Evolutionary conservation across 2,113 vertebrate species (phyloP), one percentile per base, ranked within the genome.

Genomic region (Lichenostomus cassidix): DNA sequence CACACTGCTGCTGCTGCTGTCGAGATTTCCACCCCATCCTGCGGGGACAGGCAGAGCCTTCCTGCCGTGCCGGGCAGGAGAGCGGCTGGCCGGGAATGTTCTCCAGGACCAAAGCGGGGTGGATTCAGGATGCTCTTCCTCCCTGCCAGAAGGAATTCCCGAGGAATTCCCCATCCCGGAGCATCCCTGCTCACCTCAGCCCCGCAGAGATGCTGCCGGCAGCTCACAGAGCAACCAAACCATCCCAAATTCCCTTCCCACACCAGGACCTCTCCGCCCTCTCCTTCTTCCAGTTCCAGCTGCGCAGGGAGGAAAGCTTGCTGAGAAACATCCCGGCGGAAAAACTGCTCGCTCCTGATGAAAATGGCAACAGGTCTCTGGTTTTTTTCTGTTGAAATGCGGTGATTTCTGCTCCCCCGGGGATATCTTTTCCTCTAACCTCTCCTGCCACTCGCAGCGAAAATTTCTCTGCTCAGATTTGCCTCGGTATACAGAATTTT

Each of bases 261-360:
- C 59, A 64, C 29, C 94, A 96, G 56, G 94, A 97, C 37, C 93
- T 86, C 86, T 90, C 96, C 23, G 77, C 79, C 69, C 82, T 96
- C 10, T 88, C 94, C 31, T 98, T 98, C 93, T 99, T 99, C 95
- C 97, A 98, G 96, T 97, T 97, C 35, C 98, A 99, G 94, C 97
- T 99, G 37, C 95, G 94, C 90, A 96, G 87, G 79, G 98, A 98
- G 75, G 98, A 98, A 56, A 95, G 19, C 25, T 58, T 94, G 10
- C 95, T 99, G 83, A 92, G 67, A 46, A 74, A 42, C 16, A 70
- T 98, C 71, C 95, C 97, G 2, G 96, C 89, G 10, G 93, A 96
- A 7, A 97, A 91, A 0, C 82, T 99, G 59, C 94, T 99, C 21
- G 89, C 85, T 8, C 49, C 96, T 1, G 98, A 99, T 39, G 75